Base-by-base conservation (phyloP, 2,888 invertebrate species). In the Iphiclides podalirius region DNA sequence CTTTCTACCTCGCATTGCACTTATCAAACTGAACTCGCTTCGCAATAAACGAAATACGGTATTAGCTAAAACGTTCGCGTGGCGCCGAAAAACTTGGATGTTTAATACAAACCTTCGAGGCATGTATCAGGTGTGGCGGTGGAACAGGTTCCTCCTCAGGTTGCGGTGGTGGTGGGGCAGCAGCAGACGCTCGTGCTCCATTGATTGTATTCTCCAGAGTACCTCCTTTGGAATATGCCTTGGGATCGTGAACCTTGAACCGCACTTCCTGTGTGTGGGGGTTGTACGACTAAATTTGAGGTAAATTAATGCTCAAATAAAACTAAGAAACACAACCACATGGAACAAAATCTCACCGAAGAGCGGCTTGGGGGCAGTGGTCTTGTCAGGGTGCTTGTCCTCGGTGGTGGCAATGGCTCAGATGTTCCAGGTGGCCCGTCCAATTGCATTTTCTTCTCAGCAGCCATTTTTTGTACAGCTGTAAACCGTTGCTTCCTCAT, bases 401-500 rank as follows among this genome's bases (percentile, higher is more conserved):
- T 91, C 83, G 86, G 93, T 89, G 82, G 92, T 1, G 83, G 80
- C 11, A 92, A 61, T 80, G 93, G 76, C 52, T 85, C 89, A 89
- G 79, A 68, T 34, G 94, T 80, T 90, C 94, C 76, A 78, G 93
- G 92, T 36, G 92, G 91, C 52, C 93, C 94, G 70, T 95, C 95
- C 63, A 94, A 92, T 72, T 93, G 94, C 60, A 94, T 90, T 83
- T 96, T 96, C 90, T 96, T 96, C 84, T 96, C 95, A 74, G 95
- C 95, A 65, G 95, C 95, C 85, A 96, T 94, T 90, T 97, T 97
- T 82, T 96, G 96, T 61, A 95, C 94, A 61, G 94, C 94, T 78
- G 94, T 90, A 84, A 95, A 96, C 74, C 96, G 92, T 88, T 95
- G 96, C 90, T 97, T 96, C 75, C 97, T 92, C 96, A 98, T 96